Base-by-base conservation (phyloP, 1,140 invertebrate species). In the Aphelenchoides besseyi region DNA sequence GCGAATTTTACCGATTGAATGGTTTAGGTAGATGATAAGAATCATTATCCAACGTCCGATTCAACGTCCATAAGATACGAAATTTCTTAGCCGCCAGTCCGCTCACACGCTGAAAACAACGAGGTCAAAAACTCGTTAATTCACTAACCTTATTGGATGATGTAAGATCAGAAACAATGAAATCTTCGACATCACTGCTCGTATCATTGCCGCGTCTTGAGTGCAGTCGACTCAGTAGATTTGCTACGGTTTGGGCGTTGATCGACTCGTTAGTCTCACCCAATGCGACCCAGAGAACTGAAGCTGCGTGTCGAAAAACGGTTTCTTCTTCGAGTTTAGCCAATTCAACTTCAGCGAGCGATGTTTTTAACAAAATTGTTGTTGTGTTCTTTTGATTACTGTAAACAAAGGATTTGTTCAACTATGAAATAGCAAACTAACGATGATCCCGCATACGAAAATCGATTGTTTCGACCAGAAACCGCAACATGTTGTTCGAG, bases 101-200 rank as follows among this genome's bases (percentile, higher is more conserved):
- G 41, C 79, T 75, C 2, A 62, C 29, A 35, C 68, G 48, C 71
- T 72, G 37, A 74, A 74, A 68, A 74, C 18, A n/a, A 76, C 55
- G 3, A 28, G 9, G 12, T n/a, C 48, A 0, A 28, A 26, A 29
- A 29, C 18, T 16, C 2, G 5, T 64, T n/a, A 59, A 18, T 1
- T n/a, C 28, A 3, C 5, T 23, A 64, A 77, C 77, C 55, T 76
- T 77, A 36, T 76, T 62, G 23, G 32, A 18, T 33, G 71, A 71
- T n/a, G 81, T 84, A 2, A 83, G 64, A 1, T 84, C 76, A 1
- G 53, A 29, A 0, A 84, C 73, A 41, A 83, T 81, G 26, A 83
- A 78, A n/a, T 78, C 73, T 59, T 83, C 81, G 3, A 77, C 76
- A n/a, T 82, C 82, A 62, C 82, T 84, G 55, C 73, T 77, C 0